Evolutionary conservation across 2,888 invertebrate genomes (phyloP).

Genomic region (Biston betularia): DNA sequence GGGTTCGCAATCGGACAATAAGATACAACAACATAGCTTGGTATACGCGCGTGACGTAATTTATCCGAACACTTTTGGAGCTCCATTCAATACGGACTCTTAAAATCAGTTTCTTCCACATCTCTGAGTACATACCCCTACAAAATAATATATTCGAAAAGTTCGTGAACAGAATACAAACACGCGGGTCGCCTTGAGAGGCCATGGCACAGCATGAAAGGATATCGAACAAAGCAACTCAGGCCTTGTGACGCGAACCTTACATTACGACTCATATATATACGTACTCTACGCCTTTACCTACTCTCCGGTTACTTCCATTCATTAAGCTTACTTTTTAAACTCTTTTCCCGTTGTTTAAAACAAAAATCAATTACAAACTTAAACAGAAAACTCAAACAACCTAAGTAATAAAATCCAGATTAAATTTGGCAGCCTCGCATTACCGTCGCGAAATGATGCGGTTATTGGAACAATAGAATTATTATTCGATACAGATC

Average conservation of each 20-base stretch:
- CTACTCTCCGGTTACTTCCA: constrained; percentile 46
- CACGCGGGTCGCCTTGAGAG: constrained; percentile 68
- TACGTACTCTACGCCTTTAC: constrained; percentile 8
- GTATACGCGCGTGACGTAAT: constrained; percentile 57
- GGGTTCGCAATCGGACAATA: constrained; percentile 44
- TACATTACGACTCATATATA: constrained; percentile 48
- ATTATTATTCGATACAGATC: constrained; percentile 34
- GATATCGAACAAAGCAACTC: constrained; percentile 68
- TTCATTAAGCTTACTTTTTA: constrained; percentile 22
- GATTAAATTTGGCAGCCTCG: constrained; percentile 38
- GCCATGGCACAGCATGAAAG: constrained; percentile 69
- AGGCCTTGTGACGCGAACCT: constrained; percentile 64
- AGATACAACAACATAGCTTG: constrained; percentile 44
- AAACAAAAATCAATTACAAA: constrained; percentile 48
- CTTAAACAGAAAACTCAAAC: constrained; percentile 49
- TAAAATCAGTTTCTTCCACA: constrained; percentile 75
- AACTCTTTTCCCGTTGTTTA: constrained; percentile 38
- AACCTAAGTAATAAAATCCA: constrained; percentile 32
- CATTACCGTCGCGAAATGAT: constrained; percentile 34
- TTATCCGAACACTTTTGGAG: constrained; percentile 65
- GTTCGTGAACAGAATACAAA: constrained; percentile 83
- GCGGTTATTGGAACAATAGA: constrained; percentile 38
- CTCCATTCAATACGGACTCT: constrained; percentile 71
- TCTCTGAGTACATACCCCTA: constrained; percentile 66
- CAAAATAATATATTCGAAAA: constrained; percentile 81